Evolutionary conservation across 2,797 vertebrate genomes (phyloP).

Genomic region (Enteromius afrohamiltoni): DNA sequence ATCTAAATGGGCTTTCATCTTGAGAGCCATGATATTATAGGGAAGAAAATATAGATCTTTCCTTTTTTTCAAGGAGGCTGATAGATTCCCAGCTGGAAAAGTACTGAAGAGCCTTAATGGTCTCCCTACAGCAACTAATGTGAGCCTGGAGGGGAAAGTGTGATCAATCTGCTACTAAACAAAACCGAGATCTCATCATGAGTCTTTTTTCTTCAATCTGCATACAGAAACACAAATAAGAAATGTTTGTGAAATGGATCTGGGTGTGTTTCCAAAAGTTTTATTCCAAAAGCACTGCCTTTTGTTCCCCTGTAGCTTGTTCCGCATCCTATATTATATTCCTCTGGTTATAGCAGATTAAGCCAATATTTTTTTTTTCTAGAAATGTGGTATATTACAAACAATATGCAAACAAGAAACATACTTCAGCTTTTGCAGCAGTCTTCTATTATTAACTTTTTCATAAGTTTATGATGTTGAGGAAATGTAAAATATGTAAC

Average conservation of each 20-base stretch:
- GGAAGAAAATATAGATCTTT: conserved; percentile 68
- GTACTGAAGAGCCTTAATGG: conserved; percentile 21
- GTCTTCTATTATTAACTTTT: too few relatives aligned
- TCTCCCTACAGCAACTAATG: conserved; percentile 13
- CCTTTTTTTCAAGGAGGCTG: conserved; percentile 45
- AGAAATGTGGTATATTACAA: not conserved
- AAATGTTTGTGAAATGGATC: not conserved
- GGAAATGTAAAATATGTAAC: not conserved
- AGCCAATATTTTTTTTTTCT: not conserved
- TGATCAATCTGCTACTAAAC: conserved; percentile 14
- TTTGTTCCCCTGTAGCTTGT: not conserved
- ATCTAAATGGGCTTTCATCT: not conserved
- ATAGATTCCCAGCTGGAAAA: conserved; percentile 7
- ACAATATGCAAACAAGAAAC: not conserved
- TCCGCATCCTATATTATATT: not conserved
- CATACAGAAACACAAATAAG: conserved; percentile 8
- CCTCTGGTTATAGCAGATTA: not conserved
- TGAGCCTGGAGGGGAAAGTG: conserved; percentile 26
- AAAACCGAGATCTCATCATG: conserved; percentile 8
- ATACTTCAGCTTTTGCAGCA: not conserved
- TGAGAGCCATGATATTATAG: not conserved
- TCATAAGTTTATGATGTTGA: not conserved
- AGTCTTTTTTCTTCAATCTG: conserved; percentile 4
- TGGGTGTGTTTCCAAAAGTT: not conserved
- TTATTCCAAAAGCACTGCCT: not conserved